These are phyloP conservation scores for Sminthurinus aureus DNA, from an alignment of 2,888 invertebrate species.

Conservation along the genomic window DNA sequence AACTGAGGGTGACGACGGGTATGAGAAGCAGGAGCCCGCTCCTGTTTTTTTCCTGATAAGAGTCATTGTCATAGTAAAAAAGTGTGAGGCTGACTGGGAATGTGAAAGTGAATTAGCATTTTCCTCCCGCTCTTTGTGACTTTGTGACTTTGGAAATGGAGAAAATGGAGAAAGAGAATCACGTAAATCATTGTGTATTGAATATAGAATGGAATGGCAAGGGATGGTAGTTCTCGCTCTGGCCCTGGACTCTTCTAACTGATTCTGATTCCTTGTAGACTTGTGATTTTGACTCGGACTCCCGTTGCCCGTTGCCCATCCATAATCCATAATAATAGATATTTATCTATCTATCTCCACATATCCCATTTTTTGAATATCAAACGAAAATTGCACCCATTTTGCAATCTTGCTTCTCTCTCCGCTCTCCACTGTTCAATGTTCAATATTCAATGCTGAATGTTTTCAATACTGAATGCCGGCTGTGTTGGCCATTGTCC, in stretches of 20 bases:
- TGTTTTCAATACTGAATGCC: constrained; percentile 44
- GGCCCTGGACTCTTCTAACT: constrained; percentile 18
- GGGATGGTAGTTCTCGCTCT: constrained; percentile 12
- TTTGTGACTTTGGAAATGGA: constrained; percentile 52
- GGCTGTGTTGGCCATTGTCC: constrained; percentile 49
- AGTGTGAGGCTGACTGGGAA: neutral
- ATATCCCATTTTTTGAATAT: too few relatives aligned
- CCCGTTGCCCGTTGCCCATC: constrained; percentile 7
- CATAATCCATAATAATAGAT: constrained; percentile 48
- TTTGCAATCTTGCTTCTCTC: constrained; percentile 38
- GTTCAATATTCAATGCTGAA: too few relatives aligned
- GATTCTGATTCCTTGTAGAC: too few relatives aligned
- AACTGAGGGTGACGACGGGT: too few relatives aligned
- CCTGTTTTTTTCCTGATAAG: constrained; percentile 30
- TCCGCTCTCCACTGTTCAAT: neutral
- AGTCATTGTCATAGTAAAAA: constrained; percentile 25
- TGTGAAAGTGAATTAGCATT: too few relatives aligned
- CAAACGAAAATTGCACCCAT: constrained; percentile 41
- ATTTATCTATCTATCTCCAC: too few relatives aligned
- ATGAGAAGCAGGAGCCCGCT: neutral
- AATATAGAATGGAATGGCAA: neutral
- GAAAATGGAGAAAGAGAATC: constrained; percentile 36
- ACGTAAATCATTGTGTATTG: constrained; percentile 46
- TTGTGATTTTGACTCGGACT: too few relatives aligned
- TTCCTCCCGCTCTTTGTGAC: too few relatives aligned